Evolutionary conservation across 2,888 invertebrate genomes (phyloP), one percentile per base, ranked within the genome.

Genomic region (Oxycera nigricornis): DNA sequence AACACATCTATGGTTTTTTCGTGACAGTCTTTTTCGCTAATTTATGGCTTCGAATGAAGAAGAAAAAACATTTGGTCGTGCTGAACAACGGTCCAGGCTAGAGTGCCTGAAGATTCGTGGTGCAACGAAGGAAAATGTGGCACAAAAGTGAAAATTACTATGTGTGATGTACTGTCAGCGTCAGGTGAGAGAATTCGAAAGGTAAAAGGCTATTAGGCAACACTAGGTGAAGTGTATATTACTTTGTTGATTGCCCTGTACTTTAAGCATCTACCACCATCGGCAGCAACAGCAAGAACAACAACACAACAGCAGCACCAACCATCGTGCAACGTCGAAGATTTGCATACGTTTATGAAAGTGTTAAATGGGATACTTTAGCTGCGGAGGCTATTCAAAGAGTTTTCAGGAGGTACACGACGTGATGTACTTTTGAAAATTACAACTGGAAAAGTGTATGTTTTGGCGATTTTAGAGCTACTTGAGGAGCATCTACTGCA

Each of bases 131-230:
- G 46, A 57, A 72, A 72, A 72, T 72, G 72, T 72, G 26, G 72
- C 72, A 72, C 72, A 72, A 72, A 72, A 72, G 72, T 72, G 72
- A 72, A 72, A 72, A 20, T 72, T 35, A 57, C 30, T 72, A 4
- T 22, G 55, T 55, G 55, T 22, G 20, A 24, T 55, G 24, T 24
- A 55, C 6, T 55, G 55, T 55, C 55, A 55, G 39, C 6, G 55
- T 55, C n/a, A 24, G 22, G 55, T 50, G 50, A 50, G 50, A n/a
- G 17, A 50, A 55, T 55, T 55, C 6, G 22, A 55, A 22, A 22
- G 55, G 11, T 55, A 55, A 55, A 22, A 55, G 55, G 55, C 55
- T 50, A 50, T 50, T 22, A 22, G 14, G 24, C 55, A 55, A 55
- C 2, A 2, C 2, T 20, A 55, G 24, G 22, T 55, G 55, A 55